Percentiles rank a stretch among this genome's conserved stretches.
Conservation (phyloP, 2,888 invertebrate species). For the Lordiphosa fenestrarum region DNA sequence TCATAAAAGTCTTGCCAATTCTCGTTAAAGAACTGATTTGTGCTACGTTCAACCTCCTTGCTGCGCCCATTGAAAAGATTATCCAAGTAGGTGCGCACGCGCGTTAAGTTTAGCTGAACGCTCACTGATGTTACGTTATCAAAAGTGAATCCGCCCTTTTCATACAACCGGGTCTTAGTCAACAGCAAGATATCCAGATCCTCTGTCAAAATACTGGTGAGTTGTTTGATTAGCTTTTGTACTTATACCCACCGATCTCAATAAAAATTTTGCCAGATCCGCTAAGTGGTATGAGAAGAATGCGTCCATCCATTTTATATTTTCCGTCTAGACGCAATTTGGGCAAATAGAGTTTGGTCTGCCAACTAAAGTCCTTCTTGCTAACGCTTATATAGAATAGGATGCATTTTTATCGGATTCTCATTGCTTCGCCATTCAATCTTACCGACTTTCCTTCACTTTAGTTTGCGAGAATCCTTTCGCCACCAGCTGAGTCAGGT, state of each 20-base stretch:
- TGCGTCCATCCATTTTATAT: conserved; percentile 85
- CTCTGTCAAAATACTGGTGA: conserved; percentile 77
- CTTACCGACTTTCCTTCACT: conserved; percentile 84
- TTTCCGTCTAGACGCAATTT: conserved; percentile 85
- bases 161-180: conserved; percentile 84
- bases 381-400: conserved; percentile 81
- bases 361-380: conserved; percentile 84
- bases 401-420: background rate
- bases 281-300: conserved; percentile 85
- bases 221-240: no score
- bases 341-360: conserved; percentile 84
- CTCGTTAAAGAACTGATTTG: conserved; percentile 86
- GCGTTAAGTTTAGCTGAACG: conserved; percentile 84
- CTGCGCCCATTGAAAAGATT: conserved; percentile 82
- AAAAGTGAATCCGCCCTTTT: conserved; percentile 84
- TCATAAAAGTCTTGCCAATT: conserved; percentile 87
- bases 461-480: conserved; percentile 84
- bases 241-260: conserved; percentile 83
- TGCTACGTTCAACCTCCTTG: conserved; percentile 83
- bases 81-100: conserved; percentile 84
- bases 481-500: conserved; percentile 84
- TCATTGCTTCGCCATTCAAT: conserved; percentile 22
- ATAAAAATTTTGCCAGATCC: conserved; percentile 86
- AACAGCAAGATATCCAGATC: conserved; percentile 84
- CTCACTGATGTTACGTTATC: conserved; percentile 85